phyloP scores from a whole-genome alignment of 1,140 invertebrate species.

The Drosophila truncata region DNA sequence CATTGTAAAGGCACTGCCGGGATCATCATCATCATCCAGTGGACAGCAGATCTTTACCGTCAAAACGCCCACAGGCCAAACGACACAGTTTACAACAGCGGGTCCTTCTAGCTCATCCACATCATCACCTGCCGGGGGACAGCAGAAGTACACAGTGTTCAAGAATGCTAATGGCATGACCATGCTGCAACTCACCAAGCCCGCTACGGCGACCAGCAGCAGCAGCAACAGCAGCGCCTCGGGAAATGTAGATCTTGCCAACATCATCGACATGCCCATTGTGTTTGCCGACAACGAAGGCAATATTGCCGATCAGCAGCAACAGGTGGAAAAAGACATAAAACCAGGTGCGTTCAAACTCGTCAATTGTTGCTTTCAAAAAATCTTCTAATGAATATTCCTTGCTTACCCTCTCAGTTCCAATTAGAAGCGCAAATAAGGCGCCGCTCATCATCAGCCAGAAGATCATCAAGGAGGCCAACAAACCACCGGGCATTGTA shows the following conservation, averaged over 20 bases:
- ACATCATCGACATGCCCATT: slow-evolving; percentile 89
- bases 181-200: slow-evolving; percentile 61
- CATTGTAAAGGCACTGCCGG: slow-evolving; percentile 70
- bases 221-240: slow-evolving; percentile 14
- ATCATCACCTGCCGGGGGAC: slow-evolving; percentile 55
- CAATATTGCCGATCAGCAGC: slow-evolving; percentile 62
- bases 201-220: slow-evolving; percentile 2
- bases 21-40: slow-evolving; percentile 24
- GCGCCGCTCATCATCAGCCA: slow-evolving; percentile 76
- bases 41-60: slow-evolving; percentile 75
- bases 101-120: not conserved
- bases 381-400: not conserved
- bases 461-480: slow-evolving; percentile 77
- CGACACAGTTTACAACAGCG: slow-evolving; percentile 75
- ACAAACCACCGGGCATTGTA: slow-evolving; percentile 24
- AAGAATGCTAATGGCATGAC: slow-evolving; percentile 85
- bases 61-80: slow-evolving; percentile 65
- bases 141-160: slow-evolving; percentile 84
- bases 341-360: slow-evolving; percentile 35
- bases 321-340: slow-evolving; percentile 30
- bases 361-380: not conserved
- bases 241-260: slow-evolving; percentile 86
- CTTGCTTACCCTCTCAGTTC: slow-evolving; percentile 8
- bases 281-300: slow-evolving; percentile 89
- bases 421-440: slow-evolving; percentile 21